phyloP scores from a whole-genome alignment of 92 coral and sea anemone species.

The Siderastrea siderea region DNA sequence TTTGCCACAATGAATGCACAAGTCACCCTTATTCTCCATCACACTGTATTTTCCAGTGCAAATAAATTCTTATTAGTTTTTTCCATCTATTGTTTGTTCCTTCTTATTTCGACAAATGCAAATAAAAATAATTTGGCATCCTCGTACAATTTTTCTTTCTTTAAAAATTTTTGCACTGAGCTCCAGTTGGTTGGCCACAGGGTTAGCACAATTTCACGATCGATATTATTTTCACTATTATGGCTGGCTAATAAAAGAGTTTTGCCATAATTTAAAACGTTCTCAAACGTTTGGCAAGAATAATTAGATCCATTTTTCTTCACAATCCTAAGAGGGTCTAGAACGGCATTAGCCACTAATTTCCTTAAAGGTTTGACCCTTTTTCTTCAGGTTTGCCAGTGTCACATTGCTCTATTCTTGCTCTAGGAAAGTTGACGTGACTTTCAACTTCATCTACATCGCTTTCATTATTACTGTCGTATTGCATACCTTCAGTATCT shows the following conservation, averaged over 20 bases:
- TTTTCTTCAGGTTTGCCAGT: not conserved
- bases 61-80: conserved; percentile 24
- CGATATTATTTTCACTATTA: not conserved
- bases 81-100: conserved; percentile 24
- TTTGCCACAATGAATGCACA: conserved; percentile 63
- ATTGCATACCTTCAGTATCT: conserved; percentile 44
- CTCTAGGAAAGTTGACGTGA: conserved; percentile 4
- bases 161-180: conserved; percentile 37
- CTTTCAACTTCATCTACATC: conserved; percentile 32
- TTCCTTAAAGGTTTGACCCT: not conserved
- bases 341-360: no score
- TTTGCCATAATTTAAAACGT: not conserved
- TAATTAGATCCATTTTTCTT: not conserved
- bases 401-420: conserved; percentile 4
- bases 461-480: conserved; percentile 15
- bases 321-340: not conserved
- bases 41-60: conserved; percentile 74
- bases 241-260: not conserved
- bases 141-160: conserved; percentile 45
- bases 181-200: conserved; percentile 53
- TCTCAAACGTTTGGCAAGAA: not conserved
- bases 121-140: conserved; percentile 50
- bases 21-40: conserved; percentile 60
- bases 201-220: conserved; percentile 23
- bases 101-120: conserved; percentile 49